Evolutionary conservation across 2,888 invertebrate genomes (phyloP).

Genomic region (Strigamia transsilvanica): DNA sequence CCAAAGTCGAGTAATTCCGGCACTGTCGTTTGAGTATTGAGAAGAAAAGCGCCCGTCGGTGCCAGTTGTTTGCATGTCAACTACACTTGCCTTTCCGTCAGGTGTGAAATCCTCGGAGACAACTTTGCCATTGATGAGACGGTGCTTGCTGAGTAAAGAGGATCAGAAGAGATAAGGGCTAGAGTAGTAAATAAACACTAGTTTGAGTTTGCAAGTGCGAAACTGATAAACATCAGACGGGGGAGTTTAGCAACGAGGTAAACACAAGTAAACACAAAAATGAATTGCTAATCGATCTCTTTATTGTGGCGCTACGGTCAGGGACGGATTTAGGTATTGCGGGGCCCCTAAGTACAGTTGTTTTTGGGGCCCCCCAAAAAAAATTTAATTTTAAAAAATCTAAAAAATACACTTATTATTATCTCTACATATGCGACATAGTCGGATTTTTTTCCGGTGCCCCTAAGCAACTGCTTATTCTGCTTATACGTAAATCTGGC

Average conservation of each 20-base stretch:
- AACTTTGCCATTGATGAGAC: slow-evolving; percentile 40
- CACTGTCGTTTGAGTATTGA: background rate
- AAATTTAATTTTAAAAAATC: too few species aligned
- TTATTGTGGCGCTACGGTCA: background rate
- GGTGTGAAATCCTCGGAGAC: slow-evolving; percentile 17
- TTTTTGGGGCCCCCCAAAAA: too few species aligned
- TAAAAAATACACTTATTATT: too few species aligned
- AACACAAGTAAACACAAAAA: background rate
- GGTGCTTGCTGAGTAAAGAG: slow-evolving; percentile 20
- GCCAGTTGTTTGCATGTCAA: slow-evolving; percentile 32
- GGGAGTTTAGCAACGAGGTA: too few species aligned
- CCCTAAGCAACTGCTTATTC: too few species aligned
- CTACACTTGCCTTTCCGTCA: background rate
- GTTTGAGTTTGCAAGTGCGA: background rate
- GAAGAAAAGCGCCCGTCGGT: background rate
- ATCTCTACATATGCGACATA: too few species aligned
- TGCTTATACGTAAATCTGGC: too few species aligned
- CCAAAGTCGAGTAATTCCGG: background rate
- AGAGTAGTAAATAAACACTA: slow-evolving; percentile 6
- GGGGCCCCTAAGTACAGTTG: too few species aligned
- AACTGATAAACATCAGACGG: background rate
- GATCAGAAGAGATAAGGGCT: slow-evolving; percentile 16
- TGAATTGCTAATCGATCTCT: background rate
- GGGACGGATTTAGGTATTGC: too few species aligned
- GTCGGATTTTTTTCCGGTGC: too few species aligned